These are phyloP conservation scores for Eretmochelys imbricata DNA, from an alignment of 2,113 vertebrate species.

Conservation along the genomic window DNA sequence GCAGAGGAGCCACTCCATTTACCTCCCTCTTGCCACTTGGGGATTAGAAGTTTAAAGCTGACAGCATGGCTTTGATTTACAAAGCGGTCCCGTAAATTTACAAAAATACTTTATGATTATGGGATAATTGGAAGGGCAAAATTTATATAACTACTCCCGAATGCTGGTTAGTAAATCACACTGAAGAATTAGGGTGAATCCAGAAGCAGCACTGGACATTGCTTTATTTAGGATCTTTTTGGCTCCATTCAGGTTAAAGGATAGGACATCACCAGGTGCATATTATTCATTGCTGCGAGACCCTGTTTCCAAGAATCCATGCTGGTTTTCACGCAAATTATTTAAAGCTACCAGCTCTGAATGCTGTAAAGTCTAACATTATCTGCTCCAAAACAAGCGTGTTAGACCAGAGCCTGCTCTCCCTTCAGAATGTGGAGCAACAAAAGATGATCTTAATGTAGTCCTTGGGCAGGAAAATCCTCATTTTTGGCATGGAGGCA, in stretches of 20 bases:
- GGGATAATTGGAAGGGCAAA: neutral
- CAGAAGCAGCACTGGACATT: neutral
- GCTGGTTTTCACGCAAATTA: conserved; percentile 24
- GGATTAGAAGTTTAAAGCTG: neutral
- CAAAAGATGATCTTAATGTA: neutral
- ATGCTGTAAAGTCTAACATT: no score
- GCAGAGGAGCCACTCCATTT: neutral
- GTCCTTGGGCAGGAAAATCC: conserved; percentile 2
- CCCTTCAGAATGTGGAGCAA: neutral
- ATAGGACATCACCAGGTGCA: neutral
- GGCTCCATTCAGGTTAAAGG: neutral
- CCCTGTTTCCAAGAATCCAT: neutral
- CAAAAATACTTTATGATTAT: neutral
- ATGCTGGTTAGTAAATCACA: neutral
- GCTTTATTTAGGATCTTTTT: neutral
- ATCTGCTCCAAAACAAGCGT: neutral
- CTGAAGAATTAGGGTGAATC: neutral
- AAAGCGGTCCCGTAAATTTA: neutral
- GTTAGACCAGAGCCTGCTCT: neutral
- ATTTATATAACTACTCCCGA: neutral
- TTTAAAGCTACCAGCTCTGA: neutral
- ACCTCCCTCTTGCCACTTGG: neutral
- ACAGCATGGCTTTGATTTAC: neutral
- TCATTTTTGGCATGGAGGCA: neutral
- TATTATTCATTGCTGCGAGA: neutral